Conservation (phyloP, 2,113 vertebrate species). For the Propithecus coquereli region DNA sequence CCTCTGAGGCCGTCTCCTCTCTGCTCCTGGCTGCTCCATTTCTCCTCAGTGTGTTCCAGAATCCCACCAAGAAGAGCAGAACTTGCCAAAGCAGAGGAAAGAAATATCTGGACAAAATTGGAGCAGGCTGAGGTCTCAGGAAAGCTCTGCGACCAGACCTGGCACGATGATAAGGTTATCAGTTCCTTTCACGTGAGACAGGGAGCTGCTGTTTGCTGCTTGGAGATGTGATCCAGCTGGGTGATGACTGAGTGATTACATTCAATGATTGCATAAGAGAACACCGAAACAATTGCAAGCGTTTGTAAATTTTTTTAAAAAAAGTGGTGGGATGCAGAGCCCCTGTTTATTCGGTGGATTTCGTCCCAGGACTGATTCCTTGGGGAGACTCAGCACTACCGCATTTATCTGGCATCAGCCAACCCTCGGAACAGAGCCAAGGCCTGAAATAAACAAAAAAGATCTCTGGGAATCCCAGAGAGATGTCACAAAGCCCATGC, state of each 20-base stretch:
- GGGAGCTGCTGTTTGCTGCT: constrained; percentile 60
- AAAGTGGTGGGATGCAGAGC: neutral
- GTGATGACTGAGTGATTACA: neutral
- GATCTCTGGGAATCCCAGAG: constrained; percentile 15
- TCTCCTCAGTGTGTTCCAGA: neutral
- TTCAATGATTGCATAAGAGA: constrained; percentile 44
- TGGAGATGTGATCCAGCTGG: constrained; percentile 44
- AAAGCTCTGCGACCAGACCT: neutral
- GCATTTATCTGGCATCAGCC: constrained; percentile 31
- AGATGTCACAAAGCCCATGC: neutral
- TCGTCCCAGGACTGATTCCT: constrained; percentile 5
- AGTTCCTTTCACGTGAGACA: constrained; percentile 32
- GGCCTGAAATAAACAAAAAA: constrained; percentile 43
- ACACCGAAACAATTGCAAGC: neutral
- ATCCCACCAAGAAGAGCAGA: neutral
- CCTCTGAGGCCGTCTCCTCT: neutral
- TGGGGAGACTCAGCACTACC: constrained; percentile 7
- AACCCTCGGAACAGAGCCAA: neutral
- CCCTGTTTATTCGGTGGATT: neutral
- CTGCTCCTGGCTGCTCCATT: neutral
- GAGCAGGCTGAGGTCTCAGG: neutral
- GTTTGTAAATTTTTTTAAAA: neutral
- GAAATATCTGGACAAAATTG: neutral
- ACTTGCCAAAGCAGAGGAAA: neutral
- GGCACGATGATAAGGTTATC: constrained; percentile 48